phyloP scores from a whole-genome alignment of 2,797 vertebrate species.

The Danio albolineatus region DNA sequence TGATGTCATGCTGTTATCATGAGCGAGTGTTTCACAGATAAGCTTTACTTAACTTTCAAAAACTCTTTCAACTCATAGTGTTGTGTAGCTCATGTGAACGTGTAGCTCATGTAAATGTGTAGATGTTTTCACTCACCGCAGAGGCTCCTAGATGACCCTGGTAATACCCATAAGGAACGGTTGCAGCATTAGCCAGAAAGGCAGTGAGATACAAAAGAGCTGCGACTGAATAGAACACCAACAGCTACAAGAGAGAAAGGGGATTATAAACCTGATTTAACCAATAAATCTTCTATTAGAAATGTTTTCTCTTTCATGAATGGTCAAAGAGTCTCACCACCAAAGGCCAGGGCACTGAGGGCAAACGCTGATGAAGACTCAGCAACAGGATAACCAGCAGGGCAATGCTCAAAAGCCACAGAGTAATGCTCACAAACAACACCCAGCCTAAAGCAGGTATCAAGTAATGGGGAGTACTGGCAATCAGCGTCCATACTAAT shows the following conservation, averaged over 20 bases:
- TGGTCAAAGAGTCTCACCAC: conserved; percentile 74
- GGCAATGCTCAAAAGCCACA: conserved; percentile 87
- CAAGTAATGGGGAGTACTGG: conserved; percentile 62
- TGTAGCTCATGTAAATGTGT: neutral
- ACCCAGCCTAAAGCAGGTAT: conserved; percentile 85
- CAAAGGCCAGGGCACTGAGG: conserved; percentile 84
- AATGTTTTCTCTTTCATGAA: neutral
- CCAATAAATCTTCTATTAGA: neutral
- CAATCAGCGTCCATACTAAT: conserved; percentile 89
- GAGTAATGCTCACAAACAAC: conserved; percentile 89
- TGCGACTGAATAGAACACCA: conserved; percentile 77
- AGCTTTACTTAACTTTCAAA: conserved; percentile 8
- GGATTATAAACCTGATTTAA: neutral
- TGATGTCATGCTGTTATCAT: conserved; percentile 5
- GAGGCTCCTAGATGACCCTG: conserved; percentile 81
- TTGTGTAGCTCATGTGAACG: neutral
- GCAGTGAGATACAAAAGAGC: conserved; percentile 84
- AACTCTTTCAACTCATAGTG: neutral
- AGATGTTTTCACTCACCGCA: conserved; percentile 79
- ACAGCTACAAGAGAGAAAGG: conserved; percentile 65
- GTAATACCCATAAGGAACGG: conserved; percentile 50
- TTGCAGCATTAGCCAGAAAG: conserved; percentile 80
- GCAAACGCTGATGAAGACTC: conserved; percentile 71
- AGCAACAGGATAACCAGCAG: conserved; percentile 84
- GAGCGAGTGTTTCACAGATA: conserved; percentile 5